Base-by-base conservation (phyloP, 2,888 invertebrate species). In the Agrochola circellaris region DNA sequence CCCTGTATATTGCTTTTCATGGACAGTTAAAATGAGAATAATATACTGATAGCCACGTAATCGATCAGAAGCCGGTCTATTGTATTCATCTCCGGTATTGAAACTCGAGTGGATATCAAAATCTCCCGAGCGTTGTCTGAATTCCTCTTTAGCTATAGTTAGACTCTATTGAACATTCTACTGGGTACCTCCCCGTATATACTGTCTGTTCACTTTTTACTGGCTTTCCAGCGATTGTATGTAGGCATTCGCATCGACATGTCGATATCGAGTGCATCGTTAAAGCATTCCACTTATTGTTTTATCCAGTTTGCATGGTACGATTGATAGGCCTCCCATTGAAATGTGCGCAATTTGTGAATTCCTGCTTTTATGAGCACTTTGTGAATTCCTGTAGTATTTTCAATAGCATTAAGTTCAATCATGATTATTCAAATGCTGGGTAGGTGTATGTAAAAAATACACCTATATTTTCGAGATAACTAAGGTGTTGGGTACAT, bases 141-240 rank as follows among this genome's bases (percentile, higher is more conserved):
- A 84, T 87, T 68, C 78, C 76, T 75, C 64, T 73, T 48, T 75
- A 85, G 56, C 77, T 83, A 79, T 75, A 77, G 75, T 68, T 79
- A 73, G 67, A 81, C n/a, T 51, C 77, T 73, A 74, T 79, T 82
- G 76, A 75, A 83, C 79, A 85, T 85, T 78, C 74, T 76, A 60
- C 34, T 42, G 20, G 62, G 65, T 73, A 62, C 51, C 66, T 77
- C 58, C 60, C 54, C 62, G 26, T 54, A 38, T 61, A 78, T 54
- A 38, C 4, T 75, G 62, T 67, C 58, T 65, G 70, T 64, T 71
- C 66, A 67, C 68, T 77, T 84, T 81, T 79, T 67, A 83, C 79
- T 71, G 71, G 54, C 60, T 77, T 77, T 75, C n/a, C 64, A 69
- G 66, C 54, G 56, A 62, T 73, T 62, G 71, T 20, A 61, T 74